Evolutionary conservation across 2,113 vertebrate genomes (phyloP), one percentile per base, ranked within the genome.

Genomic region (Paradoxurus hermaphroditus): DNA sequence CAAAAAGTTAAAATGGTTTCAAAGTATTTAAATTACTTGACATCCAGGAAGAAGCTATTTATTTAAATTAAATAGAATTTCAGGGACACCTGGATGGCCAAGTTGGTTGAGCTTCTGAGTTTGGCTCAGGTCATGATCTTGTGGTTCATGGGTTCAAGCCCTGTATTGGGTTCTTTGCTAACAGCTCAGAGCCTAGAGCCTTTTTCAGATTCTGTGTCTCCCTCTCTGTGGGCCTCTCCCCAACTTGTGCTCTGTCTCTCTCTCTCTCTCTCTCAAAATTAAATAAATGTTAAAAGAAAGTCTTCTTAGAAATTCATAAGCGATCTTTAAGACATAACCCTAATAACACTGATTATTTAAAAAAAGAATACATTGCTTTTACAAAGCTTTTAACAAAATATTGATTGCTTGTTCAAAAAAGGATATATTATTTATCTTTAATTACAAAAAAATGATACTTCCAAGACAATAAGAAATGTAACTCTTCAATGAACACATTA

Each of bases 401-500:
- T 49, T n/a, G 7, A 59, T 51, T 95, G 8, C 29, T 23, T 88
- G 10, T 63, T 12, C 10, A 68, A 86, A 31, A 70, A 67, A 88
- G 11, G 5, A 70, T 70, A 72, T 53, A 78, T 18, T 89, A 82
- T 89, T 91, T 68, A 62, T 84, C 68, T 85, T 86, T 89, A 90
- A 72, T 93, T 87, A 44, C 9, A 90, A 89, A 72, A 91, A 92
- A 90, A 77, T 70, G 36, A 39, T 86, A 85, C 29, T 77, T 96
- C 87, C 39, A 92, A 94, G 15, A 46, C 34, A 95, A 73, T 92
- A 90, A 82, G 44, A 5, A 94, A 81, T 41, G 34, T 11, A 96
- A 92, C n/a, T 90, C 44, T 94, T 96, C 84, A 97, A 2, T 86
- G 14, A 97, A 65, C 44, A 94, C 92, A 98, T 92, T 95, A 68